Percentiles rank a stretch among this genome's conserved stretches.
These are phyloP conservation scores for Catocala sponsa DNA, from an alignment of 2,888 invertebrate genomes.

Conservation along the genomic window DNA sequence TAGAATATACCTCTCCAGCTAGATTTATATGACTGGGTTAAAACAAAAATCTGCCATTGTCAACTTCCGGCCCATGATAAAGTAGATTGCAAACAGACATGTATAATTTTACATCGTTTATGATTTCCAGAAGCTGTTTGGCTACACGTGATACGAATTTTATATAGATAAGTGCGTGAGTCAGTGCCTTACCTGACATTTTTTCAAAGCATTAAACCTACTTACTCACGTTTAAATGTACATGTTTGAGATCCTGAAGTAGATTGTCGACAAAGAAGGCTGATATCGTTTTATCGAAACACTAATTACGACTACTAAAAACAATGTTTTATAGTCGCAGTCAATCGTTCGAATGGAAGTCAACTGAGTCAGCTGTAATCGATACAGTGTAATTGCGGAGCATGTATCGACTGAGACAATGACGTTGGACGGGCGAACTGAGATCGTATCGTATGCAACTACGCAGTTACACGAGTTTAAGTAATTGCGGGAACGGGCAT, in stretches of 20 bases:
- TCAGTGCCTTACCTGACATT: slow-evolving; percentile 59
- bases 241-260: slow-evolving; percentile 60
- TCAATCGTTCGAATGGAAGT: slow-evolving; percentile 77
- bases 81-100: slow-evolving; percentile 67
- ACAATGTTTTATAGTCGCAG: slow-evolving; percentile 80
- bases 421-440: slow-evolving; percentile 69
- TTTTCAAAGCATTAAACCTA: slow-evolving; percentile 51
- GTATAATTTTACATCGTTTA: slow-evolving; percentile 69
- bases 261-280: slow-evolving; percentile 62
- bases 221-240: slow-evolving; percentile 55
- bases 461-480: slow-evolving; percentile 86
- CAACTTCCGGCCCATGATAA: slow-evolving; percentile 72
- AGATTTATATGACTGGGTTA: slow-evolving; percentile 42
- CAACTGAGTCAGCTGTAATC: slow-evolving; percentile 82
- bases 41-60: slow-evolving; percentile 48
- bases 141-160: slow-evolving; percentile 73
- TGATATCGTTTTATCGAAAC: slow-evolving; percentile 69
- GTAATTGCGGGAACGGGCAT: slow-evolving; percentile 87
- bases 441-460: slow-evolving; percentile 81
- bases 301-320: slow-evolving; percentile 81
- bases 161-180: slow-evolving; percentile 56
- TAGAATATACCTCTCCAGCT: slow-evolving; percentile 42
- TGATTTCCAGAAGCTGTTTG: slow-evolving; percentile 77
- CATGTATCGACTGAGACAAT: slow-evolving; percentile 84
- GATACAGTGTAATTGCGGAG: slow-evolving; percentile 83